Percentiles rank a stretch among this genome's conserved stretches.
Evolutionary conservation across 2,113 vertebrate genomes (phyloP).

Genomic region (Manacus vitellinus): DNA sequence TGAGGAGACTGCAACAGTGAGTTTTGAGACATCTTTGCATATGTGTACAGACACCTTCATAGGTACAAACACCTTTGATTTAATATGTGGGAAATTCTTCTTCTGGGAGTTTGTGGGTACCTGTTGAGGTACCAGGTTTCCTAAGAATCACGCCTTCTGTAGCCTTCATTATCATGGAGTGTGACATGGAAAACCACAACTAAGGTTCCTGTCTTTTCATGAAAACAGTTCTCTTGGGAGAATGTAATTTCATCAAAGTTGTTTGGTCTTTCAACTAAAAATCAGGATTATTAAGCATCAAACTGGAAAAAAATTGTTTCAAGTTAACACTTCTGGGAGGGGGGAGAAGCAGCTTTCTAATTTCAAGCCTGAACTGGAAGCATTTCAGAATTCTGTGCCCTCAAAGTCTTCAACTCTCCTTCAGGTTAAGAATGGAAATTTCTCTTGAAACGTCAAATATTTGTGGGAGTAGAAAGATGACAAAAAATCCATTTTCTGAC

Average conservation of each 20-base stretch:
- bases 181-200: slow-evolving; percentile 2
- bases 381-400: background rate
- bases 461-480: background rate
- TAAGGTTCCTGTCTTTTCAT: background rate
- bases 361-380: background rate
- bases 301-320: background rate
- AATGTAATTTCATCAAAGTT: background rate
- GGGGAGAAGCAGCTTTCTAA: accelerated
- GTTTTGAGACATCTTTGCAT: background rate
- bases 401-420: background rate
- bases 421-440: background rate
- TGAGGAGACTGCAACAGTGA: background rate
- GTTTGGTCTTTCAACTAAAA: background rate
- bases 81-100: background rate
- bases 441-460: background rate
- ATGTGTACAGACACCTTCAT: background rate
- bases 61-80: background rate
- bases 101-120: background rate
- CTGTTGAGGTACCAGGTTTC: background rate
- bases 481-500: background rate
- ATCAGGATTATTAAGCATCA: background rate
- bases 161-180: background rate
- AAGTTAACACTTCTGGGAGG: background rate
- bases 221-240: background rate
- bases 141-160: background rate